Evolutionary conservation across 2,888 invertebrate genomes (phyloP), one percentile per base, ranked within the genome.

Genomic region (Ceramica pisi): DNA sequence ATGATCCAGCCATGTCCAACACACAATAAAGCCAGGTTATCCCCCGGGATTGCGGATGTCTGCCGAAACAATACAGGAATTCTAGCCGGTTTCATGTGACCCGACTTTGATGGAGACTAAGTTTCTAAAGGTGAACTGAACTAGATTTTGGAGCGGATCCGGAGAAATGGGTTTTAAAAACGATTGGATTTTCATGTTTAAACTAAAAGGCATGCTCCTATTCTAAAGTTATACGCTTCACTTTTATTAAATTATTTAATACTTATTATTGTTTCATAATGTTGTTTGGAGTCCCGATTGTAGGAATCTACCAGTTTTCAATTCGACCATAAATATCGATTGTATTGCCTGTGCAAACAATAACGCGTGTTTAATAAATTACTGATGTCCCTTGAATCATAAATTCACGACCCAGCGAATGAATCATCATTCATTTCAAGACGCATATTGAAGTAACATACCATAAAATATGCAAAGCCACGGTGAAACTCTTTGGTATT

Each of bases 11-110:
- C 80, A 83, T 84, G 86, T 87, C 83, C 80, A 81, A 83, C 82
- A 81, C 80, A 90, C 90, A 90, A 90, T 90, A 86, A 86, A 83
- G 84, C 81, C 71, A 71, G 71, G 67, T 79, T 69, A 69, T 86
- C 89, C 84, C 86, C 61, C 35, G 89, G 79, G 89, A 86, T 77
- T 75, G 83, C 83, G 74, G 77, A 81, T 75, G 81, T 84, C 82
- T 83, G 74, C 75, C 83, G 80, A 84, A 87, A 90, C 90, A 90
- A 90, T 90, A 83, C 81, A 56, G 78, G 71, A 70, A 56, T 68
- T 81, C 82, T 75, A 68, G 75, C 75, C 73, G 64, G 80, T 78
- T 82, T 80, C 81, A 76, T 81, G 67, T 76, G 16, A 71, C 72
- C 75, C 70, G 59, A 76, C 71, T 73, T 78, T 71, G 71, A 71